Percentiles rank a stretch among this genome's conserved stretches.
Evolutionary conservation across 2,797 vertebrate genomes (phyloP).

Genomic region (Euphonia xanthogaster): DNA sequence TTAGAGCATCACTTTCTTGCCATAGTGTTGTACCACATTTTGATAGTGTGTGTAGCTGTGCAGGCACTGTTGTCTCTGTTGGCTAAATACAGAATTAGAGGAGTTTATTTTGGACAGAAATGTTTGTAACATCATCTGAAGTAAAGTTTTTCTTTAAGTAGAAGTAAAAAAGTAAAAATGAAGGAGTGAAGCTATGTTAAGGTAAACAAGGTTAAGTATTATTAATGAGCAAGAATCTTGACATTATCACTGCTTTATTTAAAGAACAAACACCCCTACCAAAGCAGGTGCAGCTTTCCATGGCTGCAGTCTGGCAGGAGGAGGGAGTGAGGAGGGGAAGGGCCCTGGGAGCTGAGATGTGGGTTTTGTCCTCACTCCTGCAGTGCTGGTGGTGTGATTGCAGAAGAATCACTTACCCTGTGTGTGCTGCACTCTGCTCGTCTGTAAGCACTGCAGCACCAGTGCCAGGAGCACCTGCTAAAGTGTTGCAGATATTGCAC

Average conservation of each 20-base stretch:
- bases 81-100: neutral
- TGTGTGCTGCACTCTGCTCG: neutral
- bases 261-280: neutral
- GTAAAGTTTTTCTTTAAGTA: neutral
- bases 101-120: neutral
- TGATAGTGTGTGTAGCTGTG: neutral
- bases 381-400: neutral
- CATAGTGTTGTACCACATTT: neutral
- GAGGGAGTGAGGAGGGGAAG: neutral
- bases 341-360: neutral
- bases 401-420: neutral
- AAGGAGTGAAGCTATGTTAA: neutral
- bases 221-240: neutral
- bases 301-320: too few relatives aligned
- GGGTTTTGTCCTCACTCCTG: neutral
- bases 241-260: neutral
- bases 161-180: neutral
- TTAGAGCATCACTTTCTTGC: neutral
- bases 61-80: neutral
- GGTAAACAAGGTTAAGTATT: neutral
- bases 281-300: neutral
- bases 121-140: neutral
- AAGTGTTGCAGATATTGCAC: neutral
- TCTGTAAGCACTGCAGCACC: neutral
- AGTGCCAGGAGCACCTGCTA: neutral